A percentile compares a stretch with the other conserved stretches of the same genome.
phyloP scores from a whole-genome alignment of 2,113 vertebrate genomes.

The Serilophus lunatus region DNA sequence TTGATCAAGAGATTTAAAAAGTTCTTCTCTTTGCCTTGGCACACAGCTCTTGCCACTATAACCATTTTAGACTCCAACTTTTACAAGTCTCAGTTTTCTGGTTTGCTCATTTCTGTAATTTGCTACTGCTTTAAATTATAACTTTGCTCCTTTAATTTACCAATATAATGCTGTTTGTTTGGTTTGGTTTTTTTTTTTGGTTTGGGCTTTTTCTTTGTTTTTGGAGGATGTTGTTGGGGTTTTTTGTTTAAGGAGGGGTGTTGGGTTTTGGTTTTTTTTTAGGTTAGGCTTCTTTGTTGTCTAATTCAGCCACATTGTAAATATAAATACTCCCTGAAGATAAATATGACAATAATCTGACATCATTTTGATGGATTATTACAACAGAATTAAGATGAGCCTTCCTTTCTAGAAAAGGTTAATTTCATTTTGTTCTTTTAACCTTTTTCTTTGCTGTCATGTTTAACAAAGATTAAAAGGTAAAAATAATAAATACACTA shows the following conservation, averaged over 20 bases:
- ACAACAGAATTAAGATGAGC: constrained; percentile 53
- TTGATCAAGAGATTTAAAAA: neutral
- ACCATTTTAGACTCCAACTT: neutral
- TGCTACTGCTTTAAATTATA: neutral
- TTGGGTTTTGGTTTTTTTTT: neutral
- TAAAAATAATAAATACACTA: constrained; percentile 29
- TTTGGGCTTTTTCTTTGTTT: too few species aligned
- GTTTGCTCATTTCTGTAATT: neutral
- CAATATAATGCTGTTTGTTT: neutral
- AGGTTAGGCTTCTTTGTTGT: neutral
- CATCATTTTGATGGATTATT: constrained; percentile 70
- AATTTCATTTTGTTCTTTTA: constrained; percentile 68
- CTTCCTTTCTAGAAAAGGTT: constrained; percentile 70
- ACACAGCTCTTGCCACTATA: neutral
- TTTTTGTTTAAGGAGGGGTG: too few species aligned
- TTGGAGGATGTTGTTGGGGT: too few species aligned
- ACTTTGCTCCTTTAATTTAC: neutral
- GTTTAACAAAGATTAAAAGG: constrained; percentile 61
- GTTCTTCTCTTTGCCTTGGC: neutral
- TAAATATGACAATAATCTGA: constrained; percentile 30
- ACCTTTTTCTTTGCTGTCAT: constrained; percentile 60
- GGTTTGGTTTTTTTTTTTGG: neutral
- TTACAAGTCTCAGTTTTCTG: neutral
- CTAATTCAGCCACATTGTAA: constrained; percentile 26
- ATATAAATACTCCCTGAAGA: constrained; percentile 39